phyloP scores from a whole-genome alignment of 2,888 invertebrate species.

The Phalera bucephala region DNA sequence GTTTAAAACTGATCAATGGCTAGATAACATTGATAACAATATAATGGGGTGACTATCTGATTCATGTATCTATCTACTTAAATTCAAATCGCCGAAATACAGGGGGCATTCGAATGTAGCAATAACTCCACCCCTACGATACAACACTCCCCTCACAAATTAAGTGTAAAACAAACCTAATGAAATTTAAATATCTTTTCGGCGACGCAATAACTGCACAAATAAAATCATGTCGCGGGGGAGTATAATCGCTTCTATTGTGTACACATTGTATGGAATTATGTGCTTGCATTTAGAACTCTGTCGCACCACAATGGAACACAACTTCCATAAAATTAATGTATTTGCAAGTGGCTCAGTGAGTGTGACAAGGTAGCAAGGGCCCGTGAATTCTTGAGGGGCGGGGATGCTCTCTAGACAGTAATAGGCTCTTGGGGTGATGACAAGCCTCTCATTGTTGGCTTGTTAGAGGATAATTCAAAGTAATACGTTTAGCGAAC shows the following conservation, averaged over 20 bases:
- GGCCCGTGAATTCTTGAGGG: constrained; percentile 55
- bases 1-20: constrained; percentile 55
- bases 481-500: constrained; percentile 63
- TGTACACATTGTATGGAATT: constrained; percentile 68
- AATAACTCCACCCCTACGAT: constrained; percentile 72
- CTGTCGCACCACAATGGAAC: constrained; percentile 39
- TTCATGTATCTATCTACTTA: constrained; percentile 69
- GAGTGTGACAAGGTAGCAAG: constrained; percentile 64
- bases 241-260: constrained; percentile 77
- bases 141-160: constrained; percentile 77
- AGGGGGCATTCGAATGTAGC: constrained; percentile 65
- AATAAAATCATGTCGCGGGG: constrained; percentile 80
- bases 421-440: constrained; percentile 77
- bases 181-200: constrained; percentile 82
- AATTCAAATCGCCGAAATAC: constrained; percentile 74
- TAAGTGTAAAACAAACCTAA: constrained; percentile 84
- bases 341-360: constrained; percentile 15
- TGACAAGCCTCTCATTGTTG: constrained; percentile 77
- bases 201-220: constrained; percentile 79
- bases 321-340: constrained; percentile 25
- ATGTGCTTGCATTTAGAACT: constrained; percentile 37
- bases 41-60: constrained; percentile 66
- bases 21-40: constrained; percentile 50
- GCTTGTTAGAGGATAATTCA: constrained; percentile 76
- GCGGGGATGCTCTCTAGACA: constrained; percentile 70